These are phyloP conservation scores for Drosophila kanapiae DNA, from an alignment of 1,140 invertebrate species.

Conservation along the genomic window DNA sequence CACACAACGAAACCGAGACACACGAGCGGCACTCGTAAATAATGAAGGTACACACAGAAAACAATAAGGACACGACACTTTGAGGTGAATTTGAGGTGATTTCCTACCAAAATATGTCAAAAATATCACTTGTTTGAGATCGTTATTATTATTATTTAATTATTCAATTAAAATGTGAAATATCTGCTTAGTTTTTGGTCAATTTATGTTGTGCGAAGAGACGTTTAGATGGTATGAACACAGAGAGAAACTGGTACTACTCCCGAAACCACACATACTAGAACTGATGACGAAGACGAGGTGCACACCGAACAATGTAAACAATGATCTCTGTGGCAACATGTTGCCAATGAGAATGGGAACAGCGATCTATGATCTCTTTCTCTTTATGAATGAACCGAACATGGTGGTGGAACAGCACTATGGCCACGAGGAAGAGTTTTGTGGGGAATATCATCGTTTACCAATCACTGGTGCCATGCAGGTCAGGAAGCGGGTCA, in stretches of 20 bases:
- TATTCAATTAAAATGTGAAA: neutral
- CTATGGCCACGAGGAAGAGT: constrained; percentile 7
- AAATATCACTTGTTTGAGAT: neutral
- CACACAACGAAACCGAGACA: neutral
- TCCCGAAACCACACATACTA: constrained; percentile 33
- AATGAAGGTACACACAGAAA: constrained; percentile 35
- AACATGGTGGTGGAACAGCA: constrained; percentile 23
- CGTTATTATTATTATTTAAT: neutral
- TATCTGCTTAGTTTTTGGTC: neutral
- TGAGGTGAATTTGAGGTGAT: neutral
- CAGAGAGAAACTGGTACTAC: constrained; percentile 17
- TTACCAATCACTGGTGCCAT: constrained; percentile 85
- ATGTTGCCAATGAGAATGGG: constrained; percentile 34
- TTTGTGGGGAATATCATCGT: constrained; percentile 13
- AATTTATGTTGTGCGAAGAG: neutral
- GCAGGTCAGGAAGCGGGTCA: constrained; percentile 82
- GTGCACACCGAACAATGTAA: constrained; percentile 31
- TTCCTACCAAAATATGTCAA: neutral
- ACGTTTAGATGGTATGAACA: neutral
- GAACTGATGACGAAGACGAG: constrained; percentile 31
- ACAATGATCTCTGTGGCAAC: constrained; percentile 35
- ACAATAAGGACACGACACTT: neutral
- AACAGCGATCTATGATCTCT: constrained; percentile 3
- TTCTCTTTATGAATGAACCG: constrained; percentile 57
- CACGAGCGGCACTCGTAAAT: constrained; percentile 38